phyloP scores from a whole-genome alignment of 2,113 vertebrate genomes.

The Microcebus jonahi region DNA sequence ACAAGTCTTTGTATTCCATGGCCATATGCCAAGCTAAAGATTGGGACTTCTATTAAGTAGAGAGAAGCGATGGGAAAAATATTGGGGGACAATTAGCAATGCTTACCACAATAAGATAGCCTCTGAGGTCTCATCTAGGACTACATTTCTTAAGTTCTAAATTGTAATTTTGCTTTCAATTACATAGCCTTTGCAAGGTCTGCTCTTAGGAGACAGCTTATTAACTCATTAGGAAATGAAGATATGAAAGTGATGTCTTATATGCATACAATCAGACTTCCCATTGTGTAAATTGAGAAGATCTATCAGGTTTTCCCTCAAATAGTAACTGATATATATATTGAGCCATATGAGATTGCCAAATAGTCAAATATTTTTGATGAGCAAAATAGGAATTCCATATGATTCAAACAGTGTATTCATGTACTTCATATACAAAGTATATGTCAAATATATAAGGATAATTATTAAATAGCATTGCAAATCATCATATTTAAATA shows the following conservation, averaged over 20 bases:
- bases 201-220: not conserved
- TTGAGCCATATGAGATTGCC: not conserved
- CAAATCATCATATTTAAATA: not conserved
- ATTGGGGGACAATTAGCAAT: not conserved
- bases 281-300: not conserved
- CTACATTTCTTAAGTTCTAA: not conserved
- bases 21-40: not conserved
- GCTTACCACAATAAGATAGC: not conserved
- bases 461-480: constrained; percentile 13
- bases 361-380: not conserved
- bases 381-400: not conserved
- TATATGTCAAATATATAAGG: not conserved
- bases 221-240: not conserved
- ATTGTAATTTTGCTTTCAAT: not conserved
- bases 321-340: not conserved
- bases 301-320: not conserved
- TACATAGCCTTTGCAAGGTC: not conserved
- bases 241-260: not conserved
- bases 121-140: not conserved
- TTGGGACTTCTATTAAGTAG: not conserved
- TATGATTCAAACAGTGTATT: not conserved
- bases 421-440: not conserved
- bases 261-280: not conserved
- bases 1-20: not conserved
- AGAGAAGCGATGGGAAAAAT: not conserved